A percentile compares a stretch with the other conserved stretches of the same genome.
These are phyloP conservation scores for Onthophagus sagittarius DNA, from an alignment of 2,888 invertebrate genomes.

Conservation along the genomic window DNA sequence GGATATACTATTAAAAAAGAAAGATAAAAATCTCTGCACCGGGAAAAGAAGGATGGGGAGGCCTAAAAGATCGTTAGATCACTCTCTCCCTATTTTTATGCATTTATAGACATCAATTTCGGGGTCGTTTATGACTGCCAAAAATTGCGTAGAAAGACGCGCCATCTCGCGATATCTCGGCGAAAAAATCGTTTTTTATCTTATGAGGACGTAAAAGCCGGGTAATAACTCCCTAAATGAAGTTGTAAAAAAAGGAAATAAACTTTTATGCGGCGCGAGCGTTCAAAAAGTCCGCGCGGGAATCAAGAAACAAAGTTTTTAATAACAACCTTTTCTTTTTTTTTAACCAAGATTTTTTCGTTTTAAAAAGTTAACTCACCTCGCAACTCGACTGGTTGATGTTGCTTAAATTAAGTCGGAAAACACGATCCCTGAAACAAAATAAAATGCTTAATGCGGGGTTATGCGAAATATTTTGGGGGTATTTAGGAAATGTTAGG, in stretches of 20 bases:
- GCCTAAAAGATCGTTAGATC: not conserved
- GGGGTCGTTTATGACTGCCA: conserved; percentile 29
- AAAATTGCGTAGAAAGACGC: conserved; percentile 25
- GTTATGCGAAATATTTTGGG: not conserved
- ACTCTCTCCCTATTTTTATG: not conserved
- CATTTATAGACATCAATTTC: conserved; percentile 8
- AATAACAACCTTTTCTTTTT: conserved; percentile 16
- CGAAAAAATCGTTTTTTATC: not conserved
- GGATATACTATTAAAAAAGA: no score
- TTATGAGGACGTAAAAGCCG: conserved; percentile 16
- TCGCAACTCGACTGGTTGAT: conserved; percentile 82
- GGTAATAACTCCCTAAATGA: conserved; percentile 32
- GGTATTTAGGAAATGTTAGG: not conserved
- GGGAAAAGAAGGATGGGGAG: no score
- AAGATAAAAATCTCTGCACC: no score
- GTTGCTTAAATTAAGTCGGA: conserved; percentile 78
- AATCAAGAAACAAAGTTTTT: conserved; percentile 17
- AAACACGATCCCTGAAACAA: conserved; percentile 77
- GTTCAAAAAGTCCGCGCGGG: conserved; percentile 5
- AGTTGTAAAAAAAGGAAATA: conserved; percentile 28
- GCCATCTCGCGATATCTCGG: conserved; percentile 1
- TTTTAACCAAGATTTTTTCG: not conserved
- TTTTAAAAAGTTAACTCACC: conserved; percentile 55
- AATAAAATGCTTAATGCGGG: conserved; percentile 17
- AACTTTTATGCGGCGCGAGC: not conserved